A percentile compares a stretch with the other conserved stretches of the same genome.
phyloP scores from a whole-genome alignment of 2,888 invertebrate genomes.

The Ectemnius cavifrons region DNA sequence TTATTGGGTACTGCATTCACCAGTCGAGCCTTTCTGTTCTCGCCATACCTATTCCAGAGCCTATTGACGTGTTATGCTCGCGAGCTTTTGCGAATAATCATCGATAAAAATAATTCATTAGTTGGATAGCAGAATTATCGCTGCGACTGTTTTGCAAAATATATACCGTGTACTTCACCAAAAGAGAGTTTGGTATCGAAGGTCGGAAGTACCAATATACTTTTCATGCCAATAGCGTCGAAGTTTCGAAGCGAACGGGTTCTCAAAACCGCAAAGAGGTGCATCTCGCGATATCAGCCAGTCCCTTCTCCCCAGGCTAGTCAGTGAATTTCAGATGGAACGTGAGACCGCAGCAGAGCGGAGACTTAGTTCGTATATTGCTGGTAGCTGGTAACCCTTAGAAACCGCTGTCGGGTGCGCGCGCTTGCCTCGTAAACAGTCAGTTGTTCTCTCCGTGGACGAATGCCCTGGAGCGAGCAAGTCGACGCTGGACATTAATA shows the following conservation, averaged over 20 bases:
- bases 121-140: too few species aligned
- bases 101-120: too few species aligned
- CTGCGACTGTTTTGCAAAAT: too few species aligned
- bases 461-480: slow-evolving; percentile 38
- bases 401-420: slow-evolving; percentile 40
- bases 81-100: too few species aligned
- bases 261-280: slow-evolving; percentile 8
- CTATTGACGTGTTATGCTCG: too few species aligned
- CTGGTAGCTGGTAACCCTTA: slow-evolving; percentile 41
- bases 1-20: too few species aligned
- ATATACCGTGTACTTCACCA: too few species aligned
- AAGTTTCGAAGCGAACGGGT: slow-evolving; percentile 1
- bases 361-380: slow-evolving; percentile 39
- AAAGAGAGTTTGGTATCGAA: too few species aligned
- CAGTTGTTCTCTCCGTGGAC: slow-evolving; percentile 49
- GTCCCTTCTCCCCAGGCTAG: slow-evolving; percentile 30
- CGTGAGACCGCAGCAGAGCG: slow-evolving; percentile 46
- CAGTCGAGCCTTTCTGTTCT: too few species aligned
- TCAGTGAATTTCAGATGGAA: slow-evolving; percentile 46
- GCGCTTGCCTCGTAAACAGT: slow-evolving; percentile 54
- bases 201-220: background rate
- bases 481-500: slow-evolving; percentile 69
- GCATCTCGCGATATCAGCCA: slow-evolving; percentile 39
- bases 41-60: too few species aligned
- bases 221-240: background rate